Evolutionary conservation across 2,797 vertebrate species (phyloP).

Genomic region (Xiphorhynchus erythropygius): DNA sequence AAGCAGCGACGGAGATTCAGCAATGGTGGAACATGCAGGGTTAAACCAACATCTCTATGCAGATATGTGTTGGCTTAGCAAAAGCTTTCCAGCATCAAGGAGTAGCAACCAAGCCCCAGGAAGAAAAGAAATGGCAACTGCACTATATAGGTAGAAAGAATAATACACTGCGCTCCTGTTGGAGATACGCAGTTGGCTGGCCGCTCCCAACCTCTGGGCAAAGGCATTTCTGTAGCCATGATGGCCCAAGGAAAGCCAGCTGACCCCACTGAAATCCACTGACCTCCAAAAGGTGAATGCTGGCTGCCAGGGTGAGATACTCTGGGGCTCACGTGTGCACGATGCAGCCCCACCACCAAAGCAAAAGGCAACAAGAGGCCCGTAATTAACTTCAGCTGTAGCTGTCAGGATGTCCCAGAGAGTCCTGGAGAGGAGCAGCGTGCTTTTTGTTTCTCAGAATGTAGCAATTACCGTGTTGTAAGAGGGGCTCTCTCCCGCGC

Average conservation of each 20-base stretch:
- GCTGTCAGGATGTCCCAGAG: slow-evolving; percentile 2
- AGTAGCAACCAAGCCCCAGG: background rate
- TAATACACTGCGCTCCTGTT: background rate
- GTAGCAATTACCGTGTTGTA: background rate
- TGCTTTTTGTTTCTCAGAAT: slow-evolving; percentile 26
- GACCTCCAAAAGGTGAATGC: background rate
- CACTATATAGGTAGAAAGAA: background rate
- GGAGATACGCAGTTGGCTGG: accelerated
- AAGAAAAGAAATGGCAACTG: background rate
- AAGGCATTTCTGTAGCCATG: background rate
- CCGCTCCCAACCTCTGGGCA: background rate
- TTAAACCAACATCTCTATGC: background rate
- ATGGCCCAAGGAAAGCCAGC: background rate
- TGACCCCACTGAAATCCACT: background rate
- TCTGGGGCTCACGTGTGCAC: accelerated
- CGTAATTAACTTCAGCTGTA: slow-evolving; percentile 68
- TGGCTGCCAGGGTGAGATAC: background rate
- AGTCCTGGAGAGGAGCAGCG: background rate
- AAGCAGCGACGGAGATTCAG: background rate
- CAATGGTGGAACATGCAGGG: background rate
- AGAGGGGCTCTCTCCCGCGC: background rate
- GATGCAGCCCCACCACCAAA: background rate
- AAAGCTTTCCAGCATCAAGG: background rate
- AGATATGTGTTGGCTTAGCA: accelerated
- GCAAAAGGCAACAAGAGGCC: background rate